phyloP scores from a whole-genome alignment of 2,797 vertebrate species.

The Danio jaintianensis region DNA sequence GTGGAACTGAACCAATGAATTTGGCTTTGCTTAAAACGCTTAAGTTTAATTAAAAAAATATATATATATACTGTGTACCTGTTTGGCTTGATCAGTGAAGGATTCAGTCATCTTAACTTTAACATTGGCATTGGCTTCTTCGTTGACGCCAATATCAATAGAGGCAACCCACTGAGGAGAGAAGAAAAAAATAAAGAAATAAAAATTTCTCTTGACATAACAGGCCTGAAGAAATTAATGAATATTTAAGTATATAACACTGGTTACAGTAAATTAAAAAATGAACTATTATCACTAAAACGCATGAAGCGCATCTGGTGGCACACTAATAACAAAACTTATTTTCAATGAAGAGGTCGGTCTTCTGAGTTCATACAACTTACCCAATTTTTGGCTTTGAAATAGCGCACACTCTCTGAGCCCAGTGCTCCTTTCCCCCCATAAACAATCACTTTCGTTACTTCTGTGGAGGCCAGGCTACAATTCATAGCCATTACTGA shows the following conservation, averaged over 20 bases:
- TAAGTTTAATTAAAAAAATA: too few relatives aligned
- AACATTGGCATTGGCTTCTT: slow-evolving; percentile 79
- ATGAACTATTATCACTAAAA: background rate
- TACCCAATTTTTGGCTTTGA: slow-evolving; percentile 81
- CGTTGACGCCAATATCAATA: slow-evolving; percentile 80
- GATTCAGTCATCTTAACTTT: slow-evolving; percentile 78
- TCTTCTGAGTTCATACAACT: slow-evolving; percentile 38
- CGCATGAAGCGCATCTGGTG: background rate
- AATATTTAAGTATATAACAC: background rate
- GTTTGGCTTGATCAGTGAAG: slow-evolving; percentile 83
- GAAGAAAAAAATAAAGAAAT: background rate
- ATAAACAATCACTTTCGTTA: slow-evolving; percentile 78
- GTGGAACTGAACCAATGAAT: background rate
- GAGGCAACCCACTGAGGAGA: slow-evolving; percentile 82
- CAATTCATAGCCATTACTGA: too few relatives aligned
- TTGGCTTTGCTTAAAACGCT: background rate
- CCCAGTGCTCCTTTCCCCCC: slow-evolving; percentile 83
- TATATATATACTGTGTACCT: slow-evolving; percentile 80
- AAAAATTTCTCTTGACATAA: background rate
- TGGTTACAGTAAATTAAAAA: background rate
- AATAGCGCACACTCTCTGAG: slow-evolving; percentile 78
- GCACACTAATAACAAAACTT: background rate
- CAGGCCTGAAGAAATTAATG: background rate
- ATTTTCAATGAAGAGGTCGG: background rate
- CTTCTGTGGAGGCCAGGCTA: slow-evolving; percentile 62